These are phyloP conservation scores for Philotrypesis tridentata DNA, from an alignment of 1,140 invertebrate species.

Conservation along the genomic window DNA sequence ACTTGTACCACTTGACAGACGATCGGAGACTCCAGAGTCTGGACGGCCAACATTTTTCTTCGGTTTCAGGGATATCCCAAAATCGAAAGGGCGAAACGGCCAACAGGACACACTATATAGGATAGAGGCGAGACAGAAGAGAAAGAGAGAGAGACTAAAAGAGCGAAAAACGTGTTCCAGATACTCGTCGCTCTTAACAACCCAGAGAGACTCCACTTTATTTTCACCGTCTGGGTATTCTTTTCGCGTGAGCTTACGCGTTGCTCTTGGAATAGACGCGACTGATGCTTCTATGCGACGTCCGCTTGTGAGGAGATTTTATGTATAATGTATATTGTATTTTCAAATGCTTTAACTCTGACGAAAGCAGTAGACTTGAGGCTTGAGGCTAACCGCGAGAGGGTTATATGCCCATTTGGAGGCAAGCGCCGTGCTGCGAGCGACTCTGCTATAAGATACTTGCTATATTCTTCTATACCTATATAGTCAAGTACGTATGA, in stretches of 20 bases:
- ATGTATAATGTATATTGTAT: not conserved
- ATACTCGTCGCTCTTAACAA: not conserved
- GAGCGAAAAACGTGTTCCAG: conserved; percentile 20
- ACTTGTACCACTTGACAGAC: conserved; percentile 6
- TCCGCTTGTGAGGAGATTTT: not conserved
- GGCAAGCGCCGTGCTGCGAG: conserved; percentile 2
- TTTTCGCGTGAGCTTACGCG: not conserved
- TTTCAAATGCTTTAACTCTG: not conserved
- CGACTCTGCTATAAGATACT: not conserved
- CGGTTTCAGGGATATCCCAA: not conserved
- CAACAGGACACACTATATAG: not conserved
- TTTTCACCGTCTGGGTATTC: not conserved
- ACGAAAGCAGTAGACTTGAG: not conserved
- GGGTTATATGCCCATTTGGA: conserved; percentile 44
- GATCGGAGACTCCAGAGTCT: not conserved
- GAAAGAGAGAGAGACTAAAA: not conserved
- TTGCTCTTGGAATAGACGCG: not conserved
- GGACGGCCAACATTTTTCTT: conserved; percentile 32
- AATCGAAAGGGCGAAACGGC: not conserved
- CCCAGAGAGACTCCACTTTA: not conserved
- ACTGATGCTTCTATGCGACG: not conserved
- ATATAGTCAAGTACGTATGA: not conserved
- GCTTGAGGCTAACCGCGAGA: not conserved
- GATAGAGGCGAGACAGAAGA: not conserved
- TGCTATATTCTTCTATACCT: not conserved